Evolutionary conservation across 2,888 invertebrate genomes (phyloP).

Genomic region (Galerucella calmariensis): DNA sequence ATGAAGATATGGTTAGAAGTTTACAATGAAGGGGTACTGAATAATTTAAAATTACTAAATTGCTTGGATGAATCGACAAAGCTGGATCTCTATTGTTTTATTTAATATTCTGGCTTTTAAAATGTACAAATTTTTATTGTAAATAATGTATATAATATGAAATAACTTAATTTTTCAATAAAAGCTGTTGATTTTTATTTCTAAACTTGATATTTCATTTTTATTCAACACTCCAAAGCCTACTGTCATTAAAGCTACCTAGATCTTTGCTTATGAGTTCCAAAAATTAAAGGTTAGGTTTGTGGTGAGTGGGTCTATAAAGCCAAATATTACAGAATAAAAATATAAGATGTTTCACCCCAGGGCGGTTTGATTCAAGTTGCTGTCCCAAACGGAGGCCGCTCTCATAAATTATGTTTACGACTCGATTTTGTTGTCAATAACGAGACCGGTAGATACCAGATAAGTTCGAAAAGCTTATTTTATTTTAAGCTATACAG

Average conservation of each 20-base stretch:
- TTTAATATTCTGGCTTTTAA: conserved; percentile 40
- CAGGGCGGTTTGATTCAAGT: too few relatives aligned
- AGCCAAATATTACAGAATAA: too few relatives aligned
- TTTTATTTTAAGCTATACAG: too few relatives aligned
- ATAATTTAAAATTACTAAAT: conserved; percentile 1
- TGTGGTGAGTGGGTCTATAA: too few relatives aligned
- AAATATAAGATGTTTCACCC: too few relatives aligned
- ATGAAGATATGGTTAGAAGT: background rate
- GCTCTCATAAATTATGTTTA: too few relatives aligned
- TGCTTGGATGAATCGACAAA: conserved; percentile 12
- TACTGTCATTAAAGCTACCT: background rate
- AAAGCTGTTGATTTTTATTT: conserved; percentile 41
- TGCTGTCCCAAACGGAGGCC: too few relatives aligned
- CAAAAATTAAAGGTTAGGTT: background rate
- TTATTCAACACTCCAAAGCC: background rate
- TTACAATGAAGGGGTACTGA: conserved; percentile 1
- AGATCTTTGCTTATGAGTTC: background rate
- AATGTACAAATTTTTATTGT: conserved; percentile 44
- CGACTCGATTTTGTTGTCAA: too few relatives aligned
- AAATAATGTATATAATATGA: conserved; percentile 37
- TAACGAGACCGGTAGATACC: too few relatives aligned
- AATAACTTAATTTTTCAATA: conserved; percentile 45
- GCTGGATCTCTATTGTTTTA: conserved; percentile 40
- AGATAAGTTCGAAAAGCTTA: too few relatives aligned
- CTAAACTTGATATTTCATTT: background rate